Evolutionary conservation across 1,140 invertebrate species (phyloP).

Genomic region (Conopomorpha cramerella): DNA sequence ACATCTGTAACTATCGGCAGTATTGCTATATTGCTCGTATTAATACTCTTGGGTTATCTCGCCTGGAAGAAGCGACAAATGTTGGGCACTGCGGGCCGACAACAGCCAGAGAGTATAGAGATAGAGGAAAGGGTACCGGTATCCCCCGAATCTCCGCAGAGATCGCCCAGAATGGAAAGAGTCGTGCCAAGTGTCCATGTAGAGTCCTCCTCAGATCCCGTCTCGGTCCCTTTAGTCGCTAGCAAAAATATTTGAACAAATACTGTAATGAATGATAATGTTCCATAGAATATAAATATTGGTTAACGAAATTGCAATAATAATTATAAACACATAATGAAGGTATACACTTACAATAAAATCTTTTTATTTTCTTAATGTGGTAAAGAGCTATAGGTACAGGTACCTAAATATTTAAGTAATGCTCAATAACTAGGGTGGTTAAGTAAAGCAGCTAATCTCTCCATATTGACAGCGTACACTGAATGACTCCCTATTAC

Average conservation of each 20-base stretch:
- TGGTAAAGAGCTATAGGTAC: no score
- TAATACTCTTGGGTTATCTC: constrained; percentile 19
- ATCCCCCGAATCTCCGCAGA: neutral
- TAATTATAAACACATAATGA: no score
- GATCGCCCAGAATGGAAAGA: neutral
- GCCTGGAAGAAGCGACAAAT: constrained; percentile 27
- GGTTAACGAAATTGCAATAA: no score
- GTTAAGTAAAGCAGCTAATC: constrained; percentile 61
- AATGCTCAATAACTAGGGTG: constrained; percentile 59
- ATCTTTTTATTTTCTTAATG: no score
- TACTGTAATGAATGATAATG: no score
- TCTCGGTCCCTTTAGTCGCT: constrained; percentile 1
- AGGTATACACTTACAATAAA: no score
- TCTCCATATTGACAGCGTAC: constrained; percentile 65
- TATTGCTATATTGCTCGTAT: constrained; percentile 14
- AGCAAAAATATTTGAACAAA: neutral
- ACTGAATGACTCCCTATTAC: constrained; percentile 63
- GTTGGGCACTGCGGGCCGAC: constrained; percentile 7
- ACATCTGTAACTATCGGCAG: constrained; percentile 27
- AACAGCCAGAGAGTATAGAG: constrained; percentile 15
- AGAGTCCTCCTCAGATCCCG: constrained; percentile 19
- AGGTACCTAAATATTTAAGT: no score
- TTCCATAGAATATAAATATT: no score
- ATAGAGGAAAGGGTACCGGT: constrained; percentile 14
- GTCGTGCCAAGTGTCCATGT: constrained; percentile 16